These are phyloP conservation scores for Chromoteleia sp. DNA, from an alignment of 2,888 invertebrate genomes.

Conservation along the genomic window DNA sequence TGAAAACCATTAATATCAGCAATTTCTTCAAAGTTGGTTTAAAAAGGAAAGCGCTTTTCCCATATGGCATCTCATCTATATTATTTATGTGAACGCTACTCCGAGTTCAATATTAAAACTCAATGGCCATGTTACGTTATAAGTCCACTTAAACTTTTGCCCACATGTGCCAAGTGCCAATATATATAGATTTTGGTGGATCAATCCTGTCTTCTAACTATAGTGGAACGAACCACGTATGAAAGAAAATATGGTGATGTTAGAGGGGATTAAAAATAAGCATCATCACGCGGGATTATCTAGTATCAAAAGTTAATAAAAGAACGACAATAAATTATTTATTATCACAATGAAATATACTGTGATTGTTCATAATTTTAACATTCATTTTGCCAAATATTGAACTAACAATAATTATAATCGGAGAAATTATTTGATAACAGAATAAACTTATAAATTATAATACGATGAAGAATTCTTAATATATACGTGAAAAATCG, in stretches of 20 bases:
- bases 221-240: not conserved
- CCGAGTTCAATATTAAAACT: constrained; percentile 53
- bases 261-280: not conserved
- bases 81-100: constrained; percentile 37
- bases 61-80: constrained; percentile 35
- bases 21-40: constrained; percentile 5
- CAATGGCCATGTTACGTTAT: constrained; percentile 53
- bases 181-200: constrained; percentile 48
- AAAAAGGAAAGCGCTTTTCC: constrained; percentile 8
- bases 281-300: not conserved
- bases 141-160: constrained; percentile 61
- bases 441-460: no score
- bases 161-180: constrained; percentile 60
- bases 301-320: not conserved
- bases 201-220: constrained; percentile 43
- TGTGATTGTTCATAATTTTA: no score
- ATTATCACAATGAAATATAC: no score
- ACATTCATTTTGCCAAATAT: no score
- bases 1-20: not conserved
- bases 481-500: no score
- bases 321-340: no score
- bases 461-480: no score
- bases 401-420: no score
- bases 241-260: not conserved
- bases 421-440: no score